These are phyloP conservation scores for Stegodyphus mimosarum DNA, from an alignment of 1,140 invertebrate species.

Conservation along the genomic window DNA sequence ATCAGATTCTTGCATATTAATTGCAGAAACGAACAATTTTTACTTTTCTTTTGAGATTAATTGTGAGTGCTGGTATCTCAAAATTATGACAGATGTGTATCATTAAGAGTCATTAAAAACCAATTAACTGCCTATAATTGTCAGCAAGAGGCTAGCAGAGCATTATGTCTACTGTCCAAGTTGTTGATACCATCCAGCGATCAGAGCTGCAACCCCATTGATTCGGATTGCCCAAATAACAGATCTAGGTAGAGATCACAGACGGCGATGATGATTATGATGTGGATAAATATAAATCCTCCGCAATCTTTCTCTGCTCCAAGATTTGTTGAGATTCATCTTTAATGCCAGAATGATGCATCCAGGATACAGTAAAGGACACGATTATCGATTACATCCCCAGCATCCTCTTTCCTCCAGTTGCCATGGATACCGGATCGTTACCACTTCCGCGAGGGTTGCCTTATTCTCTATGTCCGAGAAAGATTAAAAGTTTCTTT, in stretches of 20 bases:
- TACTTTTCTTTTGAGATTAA: neutral
- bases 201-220: neutral
- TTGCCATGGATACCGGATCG: slow-evolving; percentile 23
- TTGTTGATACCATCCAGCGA: neutral
- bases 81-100: slow-evolving; percentile 7
- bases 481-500: neutral
- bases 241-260: neutral
- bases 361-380: neutral
- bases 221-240: slow-evolving; percentile 26
- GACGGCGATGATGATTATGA: neutral
- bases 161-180: neutral
- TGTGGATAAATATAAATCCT: neutral
- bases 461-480: neutral
- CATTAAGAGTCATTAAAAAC: neutral
- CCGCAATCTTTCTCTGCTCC: neutral
- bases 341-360: neutral
- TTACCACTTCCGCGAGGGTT: neutral
- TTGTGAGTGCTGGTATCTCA: neutral
- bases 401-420: slow-evolving; percentile 20
- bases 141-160: neutral
- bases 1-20: no score
- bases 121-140: neutral
- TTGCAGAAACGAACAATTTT: no score
- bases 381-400: slow-evolving; percentile 49
- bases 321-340: slow-evolving; percentile 18